Evolutionary conservation across 2,113 vertebrate genomes (phyloP).

Genomic region (pig (Sus scrofa)): T2T-Sscrofa CM000818.6:42876501-42877000

Average conservation of each 20-base stretch:
- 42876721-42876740: not conserved
- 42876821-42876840: not conserved
- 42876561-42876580: not conserved
- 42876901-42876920: not conserved
- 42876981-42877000: conserved; percentile 14
- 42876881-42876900: not conserved
- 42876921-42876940: not conserved
- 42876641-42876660: not conserved
- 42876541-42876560: not conserved
- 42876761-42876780: not conserved
- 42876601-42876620: not conserved
- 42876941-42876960: not conserved
- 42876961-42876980: not conserved
- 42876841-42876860: not conserved
- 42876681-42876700: not conserved
- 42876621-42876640: not conserved
- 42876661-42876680: not conserved
- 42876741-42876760: not conserved
- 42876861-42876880: not conserved
- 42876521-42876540: not conserved
- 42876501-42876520: rapidly evolving
- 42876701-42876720: not conserved
- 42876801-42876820: too few relatives aligned
- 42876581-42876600: not conserved
- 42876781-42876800: not conserved